phyloP scores from a whole-genome alignment of 2,888 invertebrate species.

The Morpho achilles region DNA sequence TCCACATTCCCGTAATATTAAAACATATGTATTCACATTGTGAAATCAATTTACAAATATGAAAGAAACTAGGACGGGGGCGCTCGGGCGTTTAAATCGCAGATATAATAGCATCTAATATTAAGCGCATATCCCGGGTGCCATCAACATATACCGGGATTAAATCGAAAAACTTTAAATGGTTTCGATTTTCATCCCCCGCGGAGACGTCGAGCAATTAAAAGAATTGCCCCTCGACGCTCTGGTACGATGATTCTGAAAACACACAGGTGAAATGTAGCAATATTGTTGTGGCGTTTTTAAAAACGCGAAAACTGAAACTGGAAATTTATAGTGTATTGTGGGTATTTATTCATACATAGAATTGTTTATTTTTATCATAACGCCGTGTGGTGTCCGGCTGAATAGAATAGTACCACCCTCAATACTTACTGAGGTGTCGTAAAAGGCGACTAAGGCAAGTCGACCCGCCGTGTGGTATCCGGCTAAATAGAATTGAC shows the following conservation, averaged over 20 bases:
- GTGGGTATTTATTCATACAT: no score
- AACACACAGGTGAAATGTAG: constrained; percentile 26
- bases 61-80: not conserved
- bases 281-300: not conserved
- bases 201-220: constrained; percentile 64
- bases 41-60: no score
- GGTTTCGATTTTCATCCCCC: constrained; percentile 50
- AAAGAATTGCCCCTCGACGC: constrained; percentile 58
- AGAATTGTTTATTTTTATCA: no score
- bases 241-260: constrained; percentile 33
- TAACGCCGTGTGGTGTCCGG: no score
- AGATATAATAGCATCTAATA: constrained; percentile 2
- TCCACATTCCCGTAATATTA: no score
- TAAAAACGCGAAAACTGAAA: not conserved
- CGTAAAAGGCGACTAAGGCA: no score
- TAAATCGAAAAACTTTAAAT: constrained; percentile 75
- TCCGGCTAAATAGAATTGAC: no score
- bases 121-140: constrained; percentile 8
- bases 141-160: constrained; percentile 37
- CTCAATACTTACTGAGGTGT: no score
- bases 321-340: no score
- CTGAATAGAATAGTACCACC: no score
- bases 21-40: no score
- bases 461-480: no score
- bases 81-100: not conserved